These are phyloP conservation scores for Elachura formosa DNA, from an alignment of 2,113 vertebrate genomes.

Conservation along the genomic window DNA sequence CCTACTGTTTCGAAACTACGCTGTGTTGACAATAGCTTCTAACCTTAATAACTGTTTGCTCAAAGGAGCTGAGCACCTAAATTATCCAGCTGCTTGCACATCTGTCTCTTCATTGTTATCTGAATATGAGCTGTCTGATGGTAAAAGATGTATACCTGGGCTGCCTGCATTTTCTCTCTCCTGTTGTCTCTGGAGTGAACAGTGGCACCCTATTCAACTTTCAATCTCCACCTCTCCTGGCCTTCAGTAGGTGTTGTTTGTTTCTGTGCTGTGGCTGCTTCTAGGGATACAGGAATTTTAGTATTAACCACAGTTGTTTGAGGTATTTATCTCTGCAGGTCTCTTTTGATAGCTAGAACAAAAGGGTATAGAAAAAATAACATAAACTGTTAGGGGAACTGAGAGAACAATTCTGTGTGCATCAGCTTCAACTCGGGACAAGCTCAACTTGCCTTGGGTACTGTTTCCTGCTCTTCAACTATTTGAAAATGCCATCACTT, in stretches of 20 bases:
- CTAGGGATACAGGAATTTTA: neutral
- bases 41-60: neutral
- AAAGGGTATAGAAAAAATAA: neutral
- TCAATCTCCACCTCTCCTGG: neutral
- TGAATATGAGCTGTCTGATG: neutral
- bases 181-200: neutral
- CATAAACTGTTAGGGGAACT: neutral
- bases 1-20: neutral
- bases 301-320: neutral
- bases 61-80: neutral
- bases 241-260: neutral
- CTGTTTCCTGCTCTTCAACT: neutral
- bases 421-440: neutral
- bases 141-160: neutral
- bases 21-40: neutral
- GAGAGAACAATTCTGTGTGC: neutral
- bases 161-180: neutral
- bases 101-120: neutral
- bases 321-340: neutral
- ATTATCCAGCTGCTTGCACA: neutral
- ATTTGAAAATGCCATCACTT: neutral
- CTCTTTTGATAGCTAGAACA: neutral
- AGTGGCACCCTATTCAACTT: neutral
- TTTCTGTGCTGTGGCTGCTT: neutral
- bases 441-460: neutral